Evolutionary conservation across 2,797 vertebrate species (phyloP).

Genomic region (Macropodus opercularis): DNA sequence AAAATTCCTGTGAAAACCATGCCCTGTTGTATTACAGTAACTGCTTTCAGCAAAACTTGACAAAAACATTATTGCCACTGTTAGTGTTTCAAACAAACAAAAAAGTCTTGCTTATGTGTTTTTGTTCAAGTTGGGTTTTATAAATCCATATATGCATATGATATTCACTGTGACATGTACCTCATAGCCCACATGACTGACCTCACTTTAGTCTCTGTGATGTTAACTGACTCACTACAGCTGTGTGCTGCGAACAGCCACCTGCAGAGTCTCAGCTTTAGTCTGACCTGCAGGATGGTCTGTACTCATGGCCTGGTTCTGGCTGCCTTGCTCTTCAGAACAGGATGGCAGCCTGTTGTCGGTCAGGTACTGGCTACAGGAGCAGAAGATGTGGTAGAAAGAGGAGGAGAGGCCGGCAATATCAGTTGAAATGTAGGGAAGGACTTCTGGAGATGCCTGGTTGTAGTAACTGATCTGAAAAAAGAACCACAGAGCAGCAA

Average conservation of each 20-base stretch:
- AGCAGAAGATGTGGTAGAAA: constrained; percentile 85
- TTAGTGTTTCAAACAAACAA: constrained; percentile 6
- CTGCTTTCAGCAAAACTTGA: not conserved
- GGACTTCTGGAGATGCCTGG: constrained; percentile 87
- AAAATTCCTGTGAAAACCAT: constrained; percentile 4
- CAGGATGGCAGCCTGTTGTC: constrained; percentile 75
- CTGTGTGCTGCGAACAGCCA: constrained; percentile 13
- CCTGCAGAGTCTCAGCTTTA: constrained; percentile 10
- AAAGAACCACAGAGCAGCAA: not conserved
- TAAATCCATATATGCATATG: too few relatives aligned
- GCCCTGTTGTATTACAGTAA: not conserved
- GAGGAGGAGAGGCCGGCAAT: constrained; percentile 89
- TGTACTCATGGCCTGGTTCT: not conserved
- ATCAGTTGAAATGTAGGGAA: constrained; percentile 91
- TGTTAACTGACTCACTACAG: constrained; percentile 29
- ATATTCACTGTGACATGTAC: too few relatives aligned
- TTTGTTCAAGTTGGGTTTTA: too few relatives aligned
- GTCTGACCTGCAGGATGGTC: not conserved
- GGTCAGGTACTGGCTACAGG: constrained; percentile 86
- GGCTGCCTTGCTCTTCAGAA: constrained; percentile 1
- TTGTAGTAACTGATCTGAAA: constrained; percentile 92
- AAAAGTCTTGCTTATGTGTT: too few relatives aligned
- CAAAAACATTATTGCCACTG: not conserved
- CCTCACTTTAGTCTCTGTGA: too few relatives aligned
- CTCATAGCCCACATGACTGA: too few relatives aligned